A percentile compares a stretch with the other conserved stretches of the same genome.
Evolutionary conservation across 2,113 vertebrate species (phyloP).

Genomic region (Elachura formosa): DNA sequence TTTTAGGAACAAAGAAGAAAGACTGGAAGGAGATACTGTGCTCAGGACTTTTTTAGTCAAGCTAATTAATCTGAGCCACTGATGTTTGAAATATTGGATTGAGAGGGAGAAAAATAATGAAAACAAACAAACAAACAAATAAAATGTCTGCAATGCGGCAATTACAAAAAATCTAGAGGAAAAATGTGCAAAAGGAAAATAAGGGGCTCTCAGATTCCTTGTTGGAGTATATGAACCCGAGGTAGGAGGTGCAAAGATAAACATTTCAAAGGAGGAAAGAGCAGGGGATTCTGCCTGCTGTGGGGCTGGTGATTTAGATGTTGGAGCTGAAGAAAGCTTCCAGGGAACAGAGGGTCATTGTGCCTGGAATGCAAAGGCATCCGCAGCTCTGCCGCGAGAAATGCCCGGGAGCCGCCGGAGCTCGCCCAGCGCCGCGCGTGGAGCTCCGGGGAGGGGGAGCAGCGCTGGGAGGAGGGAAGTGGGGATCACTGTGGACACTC

Average conservation of each 20-base stretch:
- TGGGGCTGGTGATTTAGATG: neutral
- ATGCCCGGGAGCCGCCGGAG: slow-evolving; percentile 9
- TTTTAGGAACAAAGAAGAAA: neutral
- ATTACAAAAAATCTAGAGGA: slow-evolving; percentile 36
- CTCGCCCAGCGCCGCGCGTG: slow-evolving; percentile 8
- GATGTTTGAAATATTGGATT: slow-evolving; percentile 29
- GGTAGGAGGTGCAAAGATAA: slow-evolving; percentile 12
- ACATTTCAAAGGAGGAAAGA: slow-evolving; percentile 10
- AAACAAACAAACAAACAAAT: neutral
- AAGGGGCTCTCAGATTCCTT: slow-evolving; percentile 2
- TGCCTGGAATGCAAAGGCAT: slow-evolving; percentile 56
- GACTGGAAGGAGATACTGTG: slow-evolving; percentile 50
- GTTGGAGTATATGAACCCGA: neutral
- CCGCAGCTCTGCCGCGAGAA: neutral
- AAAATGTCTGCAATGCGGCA: neutral
- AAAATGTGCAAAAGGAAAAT: slow-evolving; percentile 12
- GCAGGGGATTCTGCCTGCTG: slow-evolving; percentile 1
- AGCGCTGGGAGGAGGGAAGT: neutral
- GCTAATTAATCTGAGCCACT: neutral
- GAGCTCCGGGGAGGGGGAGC: neutral
- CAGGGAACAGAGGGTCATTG: slow-evolving; percentile 12
- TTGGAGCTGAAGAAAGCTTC: neutral
- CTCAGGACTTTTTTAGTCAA: slow-evolving; percentile 19
- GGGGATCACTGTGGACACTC: neutral
- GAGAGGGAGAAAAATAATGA: neutral